A percentile compares a stretch with the other conserved stretches of the same genome.
Evolutionary conservation across 92 coral and sea anemone genomes (phyloP).

Genomic region (Zoanthus solanderi): DNA sequence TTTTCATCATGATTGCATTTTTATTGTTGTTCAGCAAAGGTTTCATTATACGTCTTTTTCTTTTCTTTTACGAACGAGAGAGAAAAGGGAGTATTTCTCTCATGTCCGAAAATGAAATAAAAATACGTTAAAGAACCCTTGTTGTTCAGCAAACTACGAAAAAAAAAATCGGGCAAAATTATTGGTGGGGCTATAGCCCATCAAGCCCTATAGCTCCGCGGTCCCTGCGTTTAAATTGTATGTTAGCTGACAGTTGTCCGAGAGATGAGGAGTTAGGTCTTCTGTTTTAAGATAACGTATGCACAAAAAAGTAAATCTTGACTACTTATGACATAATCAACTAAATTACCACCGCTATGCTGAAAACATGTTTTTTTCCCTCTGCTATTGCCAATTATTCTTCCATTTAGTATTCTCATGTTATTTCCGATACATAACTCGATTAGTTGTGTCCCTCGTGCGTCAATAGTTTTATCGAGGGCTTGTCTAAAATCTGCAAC

Average conservation of each 20-base stretch:
- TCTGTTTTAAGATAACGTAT: background rate
- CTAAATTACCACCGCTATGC: background rate
- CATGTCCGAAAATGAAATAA: too few species aligned
- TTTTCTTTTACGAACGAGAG: too few species aligned
- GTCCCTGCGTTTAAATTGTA: background rate
- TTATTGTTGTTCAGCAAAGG: too few species aligned
- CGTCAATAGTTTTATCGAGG: background rate
- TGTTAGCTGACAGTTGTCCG: conserved; percentile 3
- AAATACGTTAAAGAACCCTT: too few species aligned
- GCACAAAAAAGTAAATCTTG: background rate
- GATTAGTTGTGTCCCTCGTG: background rate
- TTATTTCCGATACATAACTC: background rate
- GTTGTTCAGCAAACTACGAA: too few species aligned
- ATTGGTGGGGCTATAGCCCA: too few species aligned
- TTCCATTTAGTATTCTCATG: background rate
- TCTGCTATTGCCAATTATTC: background rate
- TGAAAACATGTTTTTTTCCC: conserved; percentile 22
- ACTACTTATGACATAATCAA: conserved; percentile 33
- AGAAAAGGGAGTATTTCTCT: too few species aligned
- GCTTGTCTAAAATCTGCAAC: background rate
- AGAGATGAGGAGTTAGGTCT: background rate
- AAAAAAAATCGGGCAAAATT: too few species aligned
- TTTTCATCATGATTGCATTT: too few species aligned
- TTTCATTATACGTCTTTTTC: too few species aligned
- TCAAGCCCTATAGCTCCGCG: too few species aligned